Base-by-base conservation (phyloP, 1,140 invertebrate genomes). In the Drosophila teissieri region DNA sequence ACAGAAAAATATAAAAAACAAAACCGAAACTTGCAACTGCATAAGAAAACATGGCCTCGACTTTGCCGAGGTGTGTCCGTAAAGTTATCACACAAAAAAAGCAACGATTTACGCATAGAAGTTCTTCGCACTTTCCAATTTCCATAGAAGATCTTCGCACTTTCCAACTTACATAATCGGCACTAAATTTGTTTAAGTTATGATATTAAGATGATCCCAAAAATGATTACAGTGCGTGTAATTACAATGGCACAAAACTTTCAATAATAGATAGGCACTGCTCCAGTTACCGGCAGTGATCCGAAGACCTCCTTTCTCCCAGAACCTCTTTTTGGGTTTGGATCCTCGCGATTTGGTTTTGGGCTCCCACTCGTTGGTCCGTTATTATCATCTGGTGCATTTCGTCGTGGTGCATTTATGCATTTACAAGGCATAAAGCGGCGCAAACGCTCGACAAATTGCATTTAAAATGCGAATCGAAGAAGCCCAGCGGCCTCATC, bases 371-470 rank as follows among this genome's bases (percentile, higher is more conserved):
- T 15, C 22, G 12, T 19, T 12, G 15, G 6, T 17, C 48, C 40
- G 49, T 24, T 37, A 70, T 56, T 69, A 69, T 39, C n/a, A 36
- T 14, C 11, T 14, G 15, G 27, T n/a, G n/a, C n/a, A n/a, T n/a
- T n/a, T n/a, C n/a, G n/a, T 34, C 19, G n/a, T 27, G 12, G 22
- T 54, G 44, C 63, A 70, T 70, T 54, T 73, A 39, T 54, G 44
- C 63, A 70, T 70, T 54, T 73, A 39, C n/a, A 63, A 49, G 24
- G 40, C 19, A 39, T 52, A 39, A 61, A 51, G 67, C 56, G 40
- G 52, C 57, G 52, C 40, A 70, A 78, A 72, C 53, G 46, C 34
- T 73, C 57, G 68, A 73, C 57, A 73, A 78, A 72, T 80, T 80
- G 73, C 64, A 76, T 72, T 80, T 72, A 64, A 80, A 55, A 72